Base-by-base conservation (phyloP, 2,888 invertebrate genomes). In the Catocala fraxini region DNA sequence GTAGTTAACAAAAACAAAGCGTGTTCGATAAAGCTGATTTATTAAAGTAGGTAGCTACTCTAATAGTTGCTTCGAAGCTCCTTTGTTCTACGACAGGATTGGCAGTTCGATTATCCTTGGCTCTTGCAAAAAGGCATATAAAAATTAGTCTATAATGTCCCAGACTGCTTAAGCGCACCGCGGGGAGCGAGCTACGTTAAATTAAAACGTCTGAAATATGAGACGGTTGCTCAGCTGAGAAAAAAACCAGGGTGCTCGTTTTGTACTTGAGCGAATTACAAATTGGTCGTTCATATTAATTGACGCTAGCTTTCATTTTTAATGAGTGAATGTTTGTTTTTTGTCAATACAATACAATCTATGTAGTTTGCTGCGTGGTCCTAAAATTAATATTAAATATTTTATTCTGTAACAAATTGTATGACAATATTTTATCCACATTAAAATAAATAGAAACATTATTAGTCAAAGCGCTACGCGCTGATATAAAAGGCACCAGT, bases 81-180 rank as follows among this genome's bases (percentile, higher is more conserved):
- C 88, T 89, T 91, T 92, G 89, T 90, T 86, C 87, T 68, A 70
- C 70, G 80, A 79, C 83, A 73, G 87, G 93, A 93, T 93, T 93
- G 93, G 91, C 93, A 93, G 89, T 90, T 93, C 92, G 92, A 93
- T 93, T 93, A 93, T 92, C 89, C 88, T 77, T 74, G 73, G 81
- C 87, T 86, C 84, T 80, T 82, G 83, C 83, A 91, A 92, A 93
- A 92, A 86, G 88, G 86, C 83, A 84, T 83, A 89, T 89, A 92
- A 92, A 90, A 93, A 91, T 91, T 91, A 87, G 90, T 86, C 87
- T 89, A 82, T 87, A 88, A 89, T 87, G 88, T 90, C 86, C 84
- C 87, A 91, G 93, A 92, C 92, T 91, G 75, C 82, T 89, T 89
- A 91, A 92, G 89, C 87, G 84, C 88, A 79, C 91, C 89, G 81